phyloP scores from a whole-genome alignment of 92 coral and sea anemone species.

The Meandrina meandrites region DNA sequence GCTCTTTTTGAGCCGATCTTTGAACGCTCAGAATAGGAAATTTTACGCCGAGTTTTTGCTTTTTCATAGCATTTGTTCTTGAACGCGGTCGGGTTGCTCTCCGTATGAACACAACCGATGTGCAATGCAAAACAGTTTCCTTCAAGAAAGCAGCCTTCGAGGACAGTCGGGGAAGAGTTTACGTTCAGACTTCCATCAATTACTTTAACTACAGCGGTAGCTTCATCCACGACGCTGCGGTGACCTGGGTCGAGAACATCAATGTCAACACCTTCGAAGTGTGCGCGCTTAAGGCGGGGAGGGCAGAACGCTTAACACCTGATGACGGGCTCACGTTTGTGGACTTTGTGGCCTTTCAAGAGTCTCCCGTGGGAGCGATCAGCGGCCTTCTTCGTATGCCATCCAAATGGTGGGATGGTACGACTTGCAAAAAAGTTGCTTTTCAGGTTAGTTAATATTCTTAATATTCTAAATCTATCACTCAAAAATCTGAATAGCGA shows the following conservation, averaged over 20 bases:
- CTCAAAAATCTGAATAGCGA: no score
- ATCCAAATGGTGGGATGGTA: constrained; percentile 83
- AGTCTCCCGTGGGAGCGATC: constrained; percentile 62
- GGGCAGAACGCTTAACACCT: constrained; percentile 70
- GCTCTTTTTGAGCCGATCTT: no score
- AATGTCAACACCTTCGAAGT: constrained; percentile 49
- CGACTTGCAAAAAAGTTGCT: constrained; percentile 49
- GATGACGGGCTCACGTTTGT: constrained; percentile 79
- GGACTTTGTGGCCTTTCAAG: constrained; percentile 72
- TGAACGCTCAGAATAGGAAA: no score
- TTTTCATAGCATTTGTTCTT: constrained; percentile 49
- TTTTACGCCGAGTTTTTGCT: background rate
- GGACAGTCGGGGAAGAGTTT: constrained; percentile 19
- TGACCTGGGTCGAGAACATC: constrained; percentile 73
- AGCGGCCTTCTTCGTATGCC: constrained; percentile 50
- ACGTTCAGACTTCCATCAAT: constrained; percentile 65
- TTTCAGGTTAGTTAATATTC: constrained; percentile 40
- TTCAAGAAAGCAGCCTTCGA: constrained; percentile 30
- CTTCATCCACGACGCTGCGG: constrained; percentile 69
- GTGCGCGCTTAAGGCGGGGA: constrained; percentile 81
- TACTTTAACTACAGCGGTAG: constrained; percentile 62
- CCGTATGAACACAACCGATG: constrained; percentile 63
- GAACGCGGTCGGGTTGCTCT: constrained; percentile 76
- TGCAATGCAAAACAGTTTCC: constrained; percentile 56
- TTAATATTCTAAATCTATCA: no score